Percentiles rank a stretch among this genome's conserved stretches.
Evolutionary conservation across 2,888 invertebrate species (phyloP).

Genomic region (Drosophila leonis): DNA sequence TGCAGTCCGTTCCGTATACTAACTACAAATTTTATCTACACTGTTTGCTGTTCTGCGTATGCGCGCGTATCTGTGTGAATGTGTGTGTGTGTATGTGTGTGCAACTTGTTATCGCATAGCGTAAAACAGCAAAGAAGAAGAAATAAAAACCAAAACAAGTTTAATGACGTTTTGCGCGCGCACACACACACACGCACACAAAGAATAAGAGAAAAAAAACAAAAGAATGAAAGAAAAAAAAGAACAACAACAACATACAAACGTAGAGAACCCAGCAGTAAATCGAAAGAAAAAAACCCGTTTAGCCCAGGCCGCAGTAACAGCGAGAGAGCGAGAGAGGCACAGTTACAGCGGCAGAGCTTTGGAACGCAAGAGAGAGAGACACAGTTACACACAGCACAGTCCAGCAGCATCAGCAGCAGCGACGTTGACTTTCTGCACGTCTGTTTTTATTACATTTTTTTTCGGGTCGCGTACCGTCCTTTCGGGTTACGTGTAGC

Average conservation of each 20-base stretch:
- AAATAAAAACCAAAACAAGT: constrained; percentile 80
- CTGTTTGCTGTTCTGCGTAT: constrained; percentile 57
- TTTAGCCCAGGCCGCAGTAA: constrained; percentile 39
- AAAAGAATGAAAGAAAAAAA: constrained; percentile 28
- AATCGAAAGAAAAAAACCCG: constrained; percentile 36
- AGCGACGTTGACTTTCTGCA: constrained; percentile 60
- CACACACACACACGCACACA: constrained; percentile 38
- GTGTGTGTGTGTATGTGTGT: constrained; percentile 44
- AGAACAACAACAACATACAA: constrained; percentile 25
- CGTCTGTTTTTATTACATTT: constrained; percentile 78
- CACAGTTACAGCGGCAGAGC: constrained; percentile 50
- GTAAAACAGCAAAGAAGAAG: constrained; percentile 63
- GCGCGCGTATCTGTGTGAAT: constrained; percentile 30
- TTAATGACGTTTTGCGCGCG: constrained; percentile 82
- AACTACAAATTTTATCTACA: constrained; percentile 73
- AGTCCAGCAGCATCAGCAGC: constrained; percentile 15
- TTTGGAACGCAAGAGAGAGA: constrained; percentile 29
- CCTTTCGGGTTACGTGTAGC: constrained; percentile 55
- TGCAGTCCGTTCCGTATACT: constrained; percentile 59
- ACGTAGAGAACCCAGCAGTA: constrained; percentile 36
- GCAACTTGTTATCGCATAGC: constrained; percentile 81
- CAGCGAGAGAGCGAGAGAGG: constrained; percentile 32
- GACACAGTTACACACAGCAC: constrained; percentile 36
- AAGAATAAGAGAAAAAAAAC: constrained; percentile 38
- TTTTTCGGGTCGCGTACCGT: constrained; percentile 35